These are phyloP conservation scores for Synanthedon andrenaeformis DNA, from an alignment of 2,888 invertebrate genomes.

Conservation along the genomic window DNA sequence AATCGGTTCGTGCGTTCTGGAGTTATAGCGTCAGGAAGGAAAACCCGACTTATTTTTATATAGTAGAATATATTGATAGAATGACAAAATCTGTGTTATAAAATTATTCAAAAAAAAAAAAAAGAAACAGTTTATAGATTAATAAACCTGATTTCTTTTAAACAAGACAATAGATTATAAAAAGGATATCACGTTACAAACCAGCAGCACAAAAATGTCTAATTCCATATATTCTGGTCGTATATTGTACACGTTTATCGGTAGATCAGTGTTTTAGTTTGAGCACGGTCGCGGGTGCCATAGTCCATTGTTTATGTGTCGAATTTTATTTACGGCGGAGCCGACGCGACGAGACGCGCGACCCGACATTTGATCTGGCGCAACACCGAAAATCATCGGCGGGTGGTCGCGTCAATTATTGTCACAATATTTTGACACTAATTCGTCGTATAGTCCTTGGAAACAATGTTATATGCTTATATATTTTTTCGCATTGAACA, in stretches of 20 bases:
- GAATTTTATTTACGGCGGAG: conserved; percentile 53
- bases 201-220: conserved; percentile 26
- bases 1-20: too few relatives aligned
- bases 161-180: background rate
- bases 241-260: conserved; percentile 23
- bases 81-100: too few relatives aligned
- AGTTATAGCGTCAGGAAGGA: too few relatives aligned
- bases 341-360: conserved; percentile 35
- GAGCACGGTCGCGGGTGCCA: conserved; percentile 25
- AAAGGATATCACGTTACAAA: conserved; percentile 19
- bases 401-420: conserved; percentile 37
- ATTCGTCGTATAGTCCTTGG: too few relatives aligned
- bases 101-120: too few relatives aligned
- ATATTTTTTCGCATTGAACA: too few relatives aligned
- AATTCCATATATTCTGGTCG: conserved; percentile 29
- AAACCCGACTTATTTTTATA: too few relatives aligned
- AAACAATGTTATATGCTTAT: too few relatives aligned
- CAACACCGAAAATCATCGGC: conserved; percentile 14
- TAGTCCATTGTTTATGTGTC: conserved; percentile 51
- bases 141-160: background rate
- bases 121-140: too few relatives aligned
- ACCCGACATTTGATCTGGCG: conserved; percentile 45
- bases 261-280: conserved; percentile 20
- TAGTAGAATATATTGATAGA: too few relatives aligned
- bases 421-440: too few relatives aligned